phyloP scores from a whole-genome alignment of 2,888 invertebrate genomes.

The Ceramica pisi region DNA sequence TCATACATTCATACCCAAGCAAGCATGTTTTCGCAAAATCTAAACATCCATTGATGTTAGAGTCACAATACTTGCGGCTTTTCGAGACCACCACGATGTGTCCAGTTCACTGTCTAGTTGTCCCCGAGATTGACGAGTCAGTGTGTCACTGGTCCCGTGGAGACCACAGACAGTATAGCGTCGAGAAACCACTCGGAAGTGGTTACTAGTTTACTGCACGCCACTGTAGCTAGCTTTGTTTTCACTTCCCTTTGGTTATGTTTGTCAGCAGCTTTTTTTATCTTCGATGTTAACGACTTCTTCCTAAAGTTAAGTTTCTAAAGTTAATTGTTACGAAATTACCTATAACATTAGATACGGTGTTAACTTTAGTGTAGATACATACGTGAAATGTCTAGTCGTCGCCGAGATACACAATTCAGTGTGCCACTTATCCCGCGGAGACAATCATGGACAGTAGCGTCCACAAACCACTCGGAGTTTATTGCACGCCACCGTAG shows the following conservation, averaged over 20 bases:
- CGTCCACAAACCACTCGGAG: conserved; percentile 34
- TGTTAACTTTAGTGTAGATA: no score
- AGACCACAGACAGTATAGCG: conserved; percentile 9
- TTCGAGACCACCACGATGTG: conserved; percentile 10
- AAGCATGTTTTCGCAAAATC: no score
- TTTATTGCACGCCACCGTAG: not conserved
- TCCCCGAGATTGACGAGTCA: conserved; percentile 38
- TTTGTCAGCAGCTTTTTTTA: not conserved
- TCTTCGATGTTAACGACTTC: not conserved
- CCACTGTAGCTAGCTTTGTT: not conserved
- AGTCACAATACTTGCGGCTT: conserved; percentile 16
- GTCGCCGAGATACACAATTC: conserved; percentile 34
- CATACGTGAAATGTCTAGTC: not conserved
- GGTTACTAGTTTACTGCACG: conserved; percentile 21
- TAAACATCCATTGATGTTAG: conserved; percentile 1
- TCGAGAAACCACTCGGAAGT: conserved; percentile 32
- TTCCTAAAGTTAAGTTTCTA: not conserved
- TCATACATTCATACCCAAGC: no score
- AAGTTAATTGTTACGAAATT: no score
- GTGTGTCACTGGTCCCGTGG: conserved; percentile 19
- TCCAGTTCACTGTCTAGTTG: not conserved
- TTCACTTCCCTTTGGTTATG: no score
- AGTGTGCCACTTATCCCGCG: conserved; percentile 18
- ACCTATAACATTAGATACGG: no score
- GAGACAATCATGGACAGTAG: conserved; percentile 9